Evolutionary conservation across 2,888 invertebrate genomes (phyloP).

Genomic region (Tuberolachnus salignus): DNA sequence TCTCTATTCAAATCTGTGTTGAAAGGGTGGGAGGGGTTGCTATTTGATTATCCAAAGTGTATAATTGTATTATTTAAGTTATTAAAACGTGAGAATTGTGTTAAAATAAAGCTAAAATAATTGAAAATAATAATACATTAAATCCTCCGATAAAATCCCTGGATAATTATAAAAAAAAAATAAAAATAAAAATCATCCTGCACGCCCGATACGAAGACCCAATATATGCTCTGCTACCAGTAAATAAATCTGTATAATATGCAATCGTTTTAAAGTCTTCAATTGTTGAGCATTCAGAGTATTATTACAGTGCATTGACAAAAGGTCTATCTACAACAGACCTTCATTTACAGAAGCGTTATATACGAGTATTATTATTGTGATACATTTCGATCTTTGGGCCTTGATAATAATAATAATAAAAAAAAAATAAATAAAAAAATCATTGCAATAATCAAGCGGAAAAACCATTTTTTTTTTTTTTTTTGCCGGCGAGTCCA

Average conservation of each 20-base stretch:
- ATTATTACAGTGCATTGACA: not conserved
- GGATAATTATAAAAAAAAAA: too few species aligned
- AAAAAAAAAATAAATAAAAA: too few species aligned
- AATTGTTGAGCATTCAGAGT: not conserved
- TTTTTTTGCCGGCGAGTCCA: not conserved
- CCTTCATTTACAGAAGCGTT: slow-evolving; percentile 7
- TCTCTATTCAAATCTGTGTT: too few species aligned
- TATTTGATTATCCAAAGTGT: too few species aligned
- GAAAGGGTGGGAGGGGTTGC: too few species aligned
- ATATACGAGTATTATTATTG: not conserved
- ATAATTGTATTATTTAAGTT: too few species aligned
- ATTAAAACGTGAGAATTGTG: too few species aligned
- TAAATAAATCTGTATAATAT: not conserved
- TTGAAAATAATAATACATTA: too few species aligned
- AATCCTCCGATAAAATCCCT: too few species aligned
- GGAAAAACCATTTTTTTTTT: slow-evolving; percentile 24
- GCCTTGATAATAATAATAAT: slow-evolving; percentile 32
- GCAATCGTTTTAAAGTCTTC: slow-evolving; percentile 3
- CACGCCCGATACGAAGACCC: not conserved
- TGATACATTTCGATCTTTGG: slow-evolving; percentile 24
- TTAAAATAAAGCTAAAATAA: too few species aligned
- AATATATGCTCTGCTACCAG: not conserved
- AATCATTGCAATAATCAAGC: slow-evolving; percentile 20
- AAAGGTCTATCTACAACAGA: slow-evolving; percentile 15
- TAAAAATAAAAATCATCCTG: too few species aligned